These are phyloP conservation scores for Rhombomys opimus DNA, from an alignment of 2,113 vertebrate species.

Conservation along the genomic window DNA sequence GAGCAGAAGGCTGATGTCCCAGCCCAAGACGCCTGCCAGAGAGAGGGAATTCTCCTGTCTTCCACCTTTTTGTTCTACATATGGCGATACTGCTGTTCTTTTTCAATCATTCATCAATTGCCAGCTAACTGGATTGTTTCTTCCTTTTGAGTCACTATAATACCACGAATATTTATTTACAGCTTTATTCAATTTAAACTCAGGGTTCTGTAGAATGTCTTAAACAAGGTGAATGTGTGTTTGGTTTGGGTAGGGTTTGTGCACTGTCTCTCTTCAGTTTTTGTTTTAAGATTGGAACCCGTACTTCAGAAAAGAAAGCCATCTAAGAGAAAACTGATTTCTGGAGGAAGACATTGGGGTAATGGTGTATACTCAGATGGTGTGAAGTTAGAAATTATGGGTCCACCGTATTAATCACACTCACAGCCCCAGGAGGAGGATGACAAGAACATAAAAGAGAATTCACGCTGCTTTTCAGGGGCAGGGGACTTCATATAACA, in stretches of 20 bases:
- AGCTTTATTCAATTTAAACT: conserved; percentile 53
- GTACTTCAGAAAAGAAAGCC: conserved; percentile 56
- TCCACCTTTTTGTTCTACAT: not conserved
- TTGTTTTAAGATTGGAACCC: conserved; percentile 50
- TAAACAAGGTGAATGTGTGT: conserved; percentile 31
- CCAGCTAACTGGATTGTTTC: conserved; percentile 39
- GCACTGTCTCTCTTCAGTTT: not conserved
- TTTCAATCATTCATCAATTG: not conserved
- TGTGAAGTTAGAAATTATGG: conserved; percentile 75
- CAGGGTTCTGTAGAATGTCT: conserved; percentile 21
- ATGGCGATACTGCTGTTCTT: not conserved
- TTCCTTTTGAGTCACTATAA: conserved; percentile 1
- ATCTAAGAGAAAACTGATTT: conserved; percentile 65
- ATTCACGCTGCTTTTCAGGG: conserved; percentile 75
- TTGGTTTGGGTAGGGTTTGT: not conserved
- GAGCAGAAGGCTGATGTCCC: not conserved
- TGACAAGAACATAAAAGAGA: conserved; percentile 78
- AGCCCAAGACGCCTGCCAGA: not conserved
- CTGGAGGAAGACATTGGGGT: conserved; percentile 54
- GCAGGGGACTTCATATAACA: conserved; percentile 71
- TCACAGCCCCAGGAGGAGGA: conserved; percentile 73
- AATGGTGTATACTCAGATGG: conserved; percentile 73
- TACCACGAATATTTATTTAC: conserved; percentile 12
- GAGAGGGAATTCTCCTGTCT: not conserved
- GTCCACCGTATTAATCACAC: conserved; percentile 77